Base-by-base conservation (phyloP, 2,797 vertebrate species). In the Phrynocephalus vlangalii region DNA sequence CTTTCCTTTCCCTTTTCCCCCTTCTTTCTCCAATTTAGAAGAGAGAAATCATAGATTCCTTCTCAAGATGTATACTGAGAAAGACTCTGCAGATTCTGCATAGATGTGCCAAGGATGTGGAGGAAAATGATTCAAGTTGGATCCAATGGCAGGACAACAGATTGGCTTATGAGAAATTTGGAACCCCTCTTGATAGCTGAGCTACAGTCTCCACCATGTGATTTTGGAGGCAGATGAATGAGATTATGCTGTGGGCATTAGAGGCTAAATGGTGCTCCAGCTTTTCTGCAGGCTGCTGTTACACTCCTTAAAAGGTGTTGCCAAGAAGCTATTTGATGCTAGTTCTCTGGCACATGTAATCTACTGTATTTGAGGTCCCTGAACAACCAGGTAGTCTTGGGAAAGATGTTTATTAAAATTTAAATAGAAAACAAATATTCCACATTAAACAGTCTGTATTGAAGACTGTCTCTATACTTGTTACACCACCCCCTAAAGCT, bases 311-410 rank as follows among this genome's bases (percentile, higher is more conserved):
- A 44, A 38, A 56, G n/a, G 66, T 70, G 26, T 24, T 78, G 48
- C 76, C 48, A 73, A 73, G 63, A 60, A 44, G 50, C 50, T 33
- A 28, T 56, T 79, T 72, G 68, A 86, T 80, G 70, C 67, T 33
- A 79, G 66, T 66, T 77, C 26, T 85, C 24, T n/a, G 71, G 48
- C 67, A 68, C 73, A 38, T 63, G 78, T 78, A 68, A 67, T 87
- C 33, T 2, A 33, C 33, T 33, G 33, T 33, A 33, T 66, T 44
- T 76, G 71, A 84, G 63, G 38, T 52, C 33, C 38, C 38, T 82
- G 60, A 70, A 72, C 33, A 75, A 30, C 38, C 28, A 30, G 78
- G 56, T 22, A 66, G 44, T 30, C 38, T 79, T 87, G 38, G 75
- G n/a, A 76, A 76, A 28, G 38, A 82, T 82, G 33, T 33, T 33